Percentiles rank a stretch among this genome's conserved stretches.
These are phyloP conservation scores for Propithecus perrieri DNA, from an alignment of 2,797 vertebrate genomes.

Conservation along the genomic window DNA sequence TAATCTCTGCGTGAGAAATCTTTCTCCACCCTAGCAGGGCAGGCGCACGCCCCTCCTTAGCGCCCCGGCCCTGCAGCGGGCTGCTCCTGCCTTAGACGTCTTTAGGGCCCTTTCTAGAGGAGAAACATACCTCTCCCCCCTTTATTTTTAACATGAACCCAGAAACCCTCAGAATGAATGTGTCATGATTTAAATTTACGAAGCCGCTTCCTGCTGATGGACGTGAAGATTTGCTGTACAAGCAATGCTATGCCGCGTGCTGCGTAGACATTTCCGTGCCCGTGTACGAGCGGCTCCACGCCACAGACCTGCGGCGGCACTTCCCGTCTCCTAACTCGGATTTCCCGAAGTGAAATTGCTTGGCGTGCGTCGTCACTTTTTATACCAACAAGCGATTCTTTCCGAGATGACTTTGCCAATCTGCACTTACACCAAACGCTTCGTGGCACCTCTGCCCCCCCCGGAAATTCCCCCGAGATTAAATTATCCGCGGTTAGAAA, in stretches of 20 bases:
- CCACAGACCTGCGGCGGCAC: accelerated
- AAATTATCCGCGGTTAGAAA: accelerated
- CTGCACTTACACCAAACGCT: accelerated
- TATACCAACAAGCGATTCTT: no score
- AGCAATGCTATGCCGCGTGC: accelerated
- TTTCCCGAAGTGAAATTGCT: neutral
- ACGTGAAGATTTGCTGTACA: accelerated
- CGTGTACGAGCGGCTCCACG: accelerated
- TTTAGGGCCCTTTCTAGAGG: accelerated
- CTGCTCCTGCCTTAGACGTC: accelerated
- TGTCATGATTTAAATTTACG: accelerated
- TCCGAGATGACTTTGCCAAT: accelerated
- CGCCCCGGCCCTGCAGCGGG: accelerated
- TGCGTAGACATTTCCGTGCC: accelerated
- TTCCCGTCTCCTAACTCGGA: accelerated
- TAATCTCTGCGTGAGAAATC: no score
- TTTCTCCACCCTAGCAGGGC: no score
- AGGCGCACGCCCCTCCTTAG: accelerated
- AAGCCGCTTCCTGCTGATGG: accelerated
- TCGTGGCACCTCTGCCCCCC: neutral
- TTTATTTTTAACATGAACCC: accelerated
- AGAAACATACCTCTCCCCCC: accelerated
- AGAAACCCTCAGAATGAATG: accelerated
- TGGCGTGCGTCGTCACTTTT: accelerated
- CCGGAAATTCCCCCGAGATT: neutral